phyloP scores from a whole-genome alignment of 2,113 vertebrate genomes.

The Cryptotis parvus region DNA sequence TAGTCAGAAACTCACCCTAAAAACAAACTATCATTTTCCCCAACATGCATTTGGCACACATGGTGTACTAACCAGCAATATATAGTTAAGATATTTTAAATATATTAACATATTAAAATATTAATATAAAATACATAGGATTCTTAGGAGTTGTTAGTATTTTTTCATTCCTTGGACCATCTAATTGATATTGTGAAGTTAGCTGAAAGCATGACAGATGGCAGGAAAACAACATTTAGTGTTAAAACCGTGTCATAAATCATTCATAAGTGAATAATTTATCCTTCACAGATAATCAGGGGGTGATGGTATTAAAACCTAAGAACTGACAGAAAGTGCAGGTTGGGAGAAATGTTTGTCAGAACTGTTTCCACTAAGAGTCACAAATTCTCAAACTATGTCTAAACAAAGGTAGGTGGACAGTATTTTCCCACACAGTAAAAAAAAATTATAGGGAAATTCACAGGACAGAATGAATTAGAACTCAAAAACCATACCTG shows the following conservation, averaged over 20 bases:
- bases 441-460: slow-evolving; percentile 12
- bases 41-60: not conserved
- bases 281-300: slow-evolving; percentile 63
- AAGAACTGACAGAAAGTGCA: slow-evolving; percentile 29
- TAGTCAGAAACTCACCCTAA: slow-evolving; percentile 30
- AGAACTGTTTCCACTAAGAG: not conserved
- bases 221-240: slow-evolving; percentile 66
- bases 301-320: slow-evolving; percentile 5
- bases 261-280: slow-evolving; percentile 69
- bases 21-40: slow-evolving; percentile 41
- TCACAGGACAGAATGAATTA: slow-evolving; percentile 20
- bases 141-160: slow-evolving; percentile 41
- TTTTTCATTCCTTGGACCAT: slow-evolving; percentile 50
- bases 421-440: slow-evolving; percentile 16
- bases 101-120: slow-evolving; percentile 12
- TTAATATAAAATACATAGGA: not conserved
- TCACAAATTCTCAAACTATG: slow-evolving; percentile 37
- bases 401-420: not conserved
- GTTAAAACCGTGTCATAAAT: slow-evolving; percentile 70
- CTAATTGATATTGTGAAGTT: slow-evolving; percentile 58
- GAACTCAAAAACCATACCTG: not conserved
- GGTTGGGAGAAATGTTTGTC: not conserved
- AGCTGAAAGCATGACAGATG: slow-evolving; percentile 70
- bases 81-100: not conserved
- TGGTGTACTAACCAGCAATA: not conserved